Percentiles rank a stretch among this genome's conserved stretches.
Conservation (phyloP, 2,113 vertebrate genomes). For the Nesoenas mayeri region DNA sequence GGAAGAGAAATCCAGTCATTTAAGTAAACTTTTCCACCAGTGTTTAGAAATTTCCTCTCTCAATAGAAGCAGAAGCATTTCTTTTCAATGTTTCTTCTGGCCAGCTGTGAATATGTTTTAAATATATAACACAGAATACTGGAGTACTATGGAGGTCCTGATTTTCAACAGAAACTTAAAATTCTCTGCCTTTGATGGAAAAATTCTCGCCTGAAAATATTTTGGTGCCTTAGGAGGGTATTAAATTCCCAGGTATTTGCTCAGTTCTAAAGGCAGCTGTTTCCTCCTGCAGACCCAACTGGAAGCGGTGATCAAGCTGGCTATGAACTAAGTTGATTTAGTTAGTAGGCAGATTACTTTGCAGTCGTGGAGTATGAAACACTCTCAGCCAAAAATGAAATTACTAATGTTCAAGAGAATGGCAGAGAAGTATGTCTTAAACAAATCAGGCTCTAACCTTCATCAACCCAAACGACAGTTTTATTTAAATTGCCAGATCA, state of each 20-base stretch:
- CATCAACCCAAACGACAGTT: background rate
- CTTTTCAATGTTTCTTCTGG: background rate
- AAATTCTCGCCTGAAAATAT: background rate
- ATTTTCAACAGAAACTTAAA: background rate
- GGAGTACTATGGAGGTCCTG: background rate
- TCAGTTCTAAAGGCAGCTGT: background rate
- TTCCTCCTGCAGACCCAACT: background rate
- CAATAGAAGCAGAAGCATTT: background rate
- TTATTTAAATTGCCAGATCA: background rate
- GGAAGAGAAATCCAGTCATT: background rate
- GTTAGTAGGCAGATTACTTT: background rate
- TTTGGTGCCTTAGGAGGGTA: background rate
- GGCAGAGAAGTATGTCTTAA: background rate
- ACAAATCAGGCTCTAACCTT: background rate
- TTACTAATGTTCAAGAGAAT: background rate
- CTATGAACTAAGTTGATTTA: background rate
- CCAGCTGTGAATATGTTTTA: background rate
- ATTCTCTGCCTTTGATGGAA: background rate
- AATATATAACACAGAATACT: background rate
- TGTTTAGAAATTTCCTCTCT: background rate
- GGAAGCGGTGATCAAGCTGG: background rate
- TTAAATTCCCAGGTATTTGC: background rate
- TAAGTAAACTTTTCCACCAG: background rate
- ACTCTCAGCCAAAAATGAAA: background rate
- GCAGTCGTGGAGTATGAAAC: background rate